Evolutionary conservation across 2,113 vertebrate genomes (phyloP).

Genomic region (Fulica atra): DNA sequence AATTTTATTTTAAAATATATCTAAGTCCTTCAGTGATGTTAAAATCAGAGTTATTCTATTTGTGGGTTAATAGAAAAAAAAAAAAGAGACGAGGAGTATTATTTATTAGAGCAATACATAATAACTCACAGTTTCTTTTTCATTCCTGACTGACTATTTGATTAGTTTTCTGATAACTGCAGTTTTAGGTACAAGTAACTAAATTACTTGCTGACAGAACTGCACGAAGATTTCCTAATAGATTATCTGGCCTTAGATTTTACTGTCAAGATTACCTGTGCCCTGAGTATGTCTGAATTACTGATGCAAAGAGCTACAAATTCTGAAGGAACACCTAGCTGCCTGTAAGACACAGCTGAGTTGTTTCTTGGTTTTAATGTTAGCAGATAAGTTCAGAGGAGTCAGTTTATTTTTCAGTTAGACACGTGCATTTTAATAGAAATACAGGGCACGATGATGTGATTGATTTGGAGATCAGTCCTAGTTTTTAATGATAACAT

Average conservation of each 20-base stretch:
- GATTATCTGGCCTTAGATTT: conserved; percentile 28
- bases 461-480: neutral
- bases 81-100: neutral
- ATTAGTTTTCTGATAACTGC: neutral
- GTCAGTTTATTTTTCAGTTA: neutral
- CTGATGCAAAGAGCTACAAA: neutral
- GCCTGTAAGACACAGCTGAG: neutral
- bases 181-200: neutral
- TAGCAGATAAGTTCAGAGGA: neutral
- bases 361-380: neutral
- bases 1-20: neutral
- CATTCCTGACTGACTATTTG: neutral
- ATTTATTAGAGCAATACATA: neutral
- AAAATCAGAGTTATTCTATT: neutral
- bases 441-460: neutral
- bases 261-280: neutral
- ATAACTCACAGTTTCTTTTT: neutral
- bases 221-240: neutral
- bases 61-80: neutral
- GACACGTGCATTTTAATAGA: neutral
- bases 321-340: neutral
- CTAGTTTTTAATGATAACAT: neutral
- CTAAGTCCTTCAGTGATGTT: neutral
- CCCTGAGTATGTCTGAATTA: neutral
- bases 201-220: conserved; percentile 2